These are phyloP conservation scores for Tamias sibiricus DNA, from an alignment of 2,113 vertebrate genomes.

Conservation along the genomic window DNA sequence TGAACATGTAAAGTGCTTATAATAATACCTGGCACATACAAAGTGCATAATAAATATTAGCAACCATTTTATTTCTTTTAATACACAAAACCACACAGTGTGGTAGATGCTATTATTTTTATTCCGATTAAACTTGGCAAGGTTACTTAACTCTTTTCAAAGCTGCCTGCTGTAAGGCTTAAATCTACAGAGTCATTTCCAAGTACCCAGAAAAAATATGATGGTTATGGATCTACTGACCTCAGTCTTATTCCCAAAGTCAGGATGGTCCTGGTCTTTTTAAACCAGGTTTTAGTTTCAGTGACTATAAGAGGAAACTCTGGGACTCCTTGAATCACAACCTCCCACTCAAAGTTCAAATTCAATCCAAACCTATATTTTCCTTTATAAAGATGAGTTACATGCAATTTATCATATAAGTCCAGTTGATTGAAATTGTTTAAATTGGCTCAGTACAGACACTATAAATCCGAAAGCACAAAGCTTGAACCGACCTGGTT, in stretches of 20 bases:
- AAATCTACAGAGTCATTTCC: neutral
- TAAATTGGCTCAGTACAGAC: constrained; percentile 71
- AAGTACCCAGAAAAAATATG: neutral
- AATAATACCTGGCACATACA: neutral
- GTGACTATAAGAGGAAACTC: neutral
- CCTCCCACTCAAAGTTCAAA: constrained; percentile 17
- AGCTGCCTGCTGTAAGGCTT: neutral
- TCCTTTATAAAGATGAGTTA: constrained; percentile 34
- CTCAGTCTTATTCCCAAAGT: neutral
- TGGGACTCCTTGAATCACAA: neutral
- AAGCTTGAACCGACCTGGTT: constrained; percentile 21
- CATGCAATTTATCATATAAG: constrained; percentile 59
- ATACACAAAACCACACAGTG: neutral
- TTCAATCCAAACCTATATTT: neutral
- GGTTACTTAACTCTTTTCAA: neutral
- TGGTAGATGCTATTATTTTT: neutral
- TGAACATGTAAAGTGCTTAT: neutral
- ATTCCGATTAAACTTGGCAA: neutral
- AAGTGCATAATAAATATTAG: constrained; percentile 10
- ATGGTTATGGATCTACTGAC: neutral
- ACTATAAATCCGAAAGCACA: constrained; percentile 57
- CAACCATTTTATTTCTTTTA: constrained; percentile 30
- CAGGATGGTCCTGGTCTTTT: neutral
- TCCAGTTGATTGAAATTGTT: constrained; percentile 75
- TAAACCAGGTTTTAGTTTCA: neutral